Base-by-base conservation (phyloP, 1,140 invertebrate species). In the Drosophila guanche region DNA sequence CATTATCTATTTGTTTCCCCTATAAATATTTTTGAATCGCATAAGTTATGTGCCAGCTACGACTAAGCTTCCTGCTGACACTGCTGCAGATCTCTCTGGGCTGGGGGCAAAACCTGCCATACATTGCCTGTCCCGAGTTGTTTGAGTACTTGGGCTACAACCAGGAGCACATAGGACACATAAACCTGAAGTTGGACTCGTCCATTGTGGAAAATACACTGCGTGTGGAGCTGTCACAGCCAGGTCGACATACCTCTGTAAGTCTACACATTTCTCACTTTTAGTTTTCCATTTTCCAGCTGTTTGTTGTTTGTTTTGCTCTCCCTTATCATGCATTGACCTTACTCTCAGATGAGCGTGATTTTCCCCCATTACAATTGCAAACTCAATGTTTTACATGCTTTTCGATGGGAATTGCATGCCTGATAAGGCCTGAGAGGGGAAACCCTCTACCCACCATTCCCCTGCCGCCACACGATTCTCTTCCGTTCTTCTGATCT, bases 191-290 rank as follows among this genome's bases (percentile, higher is more conserved):
- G 0, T 46, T 79, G 45, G 66, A 88, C 59, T 42, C 66, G 7
- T 5, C 37, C 1, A 29, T 14, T 2, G 20, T 47, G 33, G 73
- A 70, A 0, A 85, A 88, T n/a, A 53, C 46, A 0, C 27, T 85
- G 5, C 20, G 29, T 16, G 56, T 65, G 5, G 57, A 88, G 47
- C 78, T 88, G 46, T 88, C 83, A 4, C 81, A 85, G 22, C 83
- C 29, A 10, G 73, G 61, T 5, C 3, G 10, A 0, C 46, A 51
- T 4, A 47, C 27, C 5, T 68, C 83, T 74, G 81, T 85, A 56
- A 78, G 81, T 20, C 16, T 20, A 20, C 16, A 20, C 16, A 1
- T 20, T 20, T 20, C 0, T 1, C 16, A 20, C 16, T 20, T 20
- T 20, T 20, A 20, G 16, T 29, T 8, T 41, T 23, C 12, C 16